Base-by-base conservation (phyloP, 1,140 invertebrate species). In the Magallana ariakensis region DNA sequence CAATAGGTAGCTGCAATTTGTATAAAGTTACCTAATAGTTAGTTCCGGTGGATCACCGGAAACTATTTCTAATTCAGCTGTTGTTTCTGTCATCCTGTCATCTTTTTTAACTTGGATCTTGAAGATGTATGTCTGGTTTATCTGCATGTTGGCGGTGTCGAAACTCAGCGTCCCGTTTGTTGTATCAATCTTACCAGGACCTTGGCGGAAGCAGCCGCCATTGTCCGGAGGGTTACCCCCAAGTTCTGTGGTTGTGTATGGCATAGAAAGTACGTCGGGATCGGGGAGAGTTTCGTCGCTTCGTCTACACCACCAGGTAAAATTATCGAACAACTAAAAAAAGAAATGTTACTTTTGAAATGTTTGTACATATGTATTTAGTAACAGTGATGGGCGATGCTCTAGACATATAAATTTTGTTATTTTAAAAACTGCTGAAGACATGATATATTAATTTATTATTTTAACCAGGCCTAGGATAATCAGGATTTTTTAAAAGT, bases 201-300 rank as follows among this genome's bases (percentile, higher is more conserved):
- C 92, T 11, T 85, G 56, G 33, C 87, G 84, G 80, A 93, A 93
- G 66, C 92, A 93, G 1, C 92, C 92, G 46, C 91, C 92, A n/a
- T 66, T 85, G 80, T 91, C 87, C 2, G 81, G 13, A n/a, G 46
- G n/a, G 11, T 16, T n/a, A 60, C 54, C 33, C 0, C 53, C 33
- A 0, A 87, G 11, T 10, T 85, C 10, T 75, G 81, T 80, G 11
- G 58, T 86, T 22, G 16, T 58, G 46, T 87, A 88, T 19, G 85
- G 83, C 0, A 75, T n/a, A 9, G n/a, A 81, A 3, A 81, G 11
- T 62, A 16, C 82, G 55, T 80, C 87, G 8, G 66, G 55, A 54
- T 2, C 26, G 10, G 81, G 84, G 83, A 81, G 86, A 11, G 15
- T 83, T 80, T 87, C 88, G 15, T 70, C 84, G 26, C 46, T n/a